Evolutionary conservation across 2,888 invertebrate genomes (phyloP).

Genomic region (Brachynemurus nebulosus): DNA sequence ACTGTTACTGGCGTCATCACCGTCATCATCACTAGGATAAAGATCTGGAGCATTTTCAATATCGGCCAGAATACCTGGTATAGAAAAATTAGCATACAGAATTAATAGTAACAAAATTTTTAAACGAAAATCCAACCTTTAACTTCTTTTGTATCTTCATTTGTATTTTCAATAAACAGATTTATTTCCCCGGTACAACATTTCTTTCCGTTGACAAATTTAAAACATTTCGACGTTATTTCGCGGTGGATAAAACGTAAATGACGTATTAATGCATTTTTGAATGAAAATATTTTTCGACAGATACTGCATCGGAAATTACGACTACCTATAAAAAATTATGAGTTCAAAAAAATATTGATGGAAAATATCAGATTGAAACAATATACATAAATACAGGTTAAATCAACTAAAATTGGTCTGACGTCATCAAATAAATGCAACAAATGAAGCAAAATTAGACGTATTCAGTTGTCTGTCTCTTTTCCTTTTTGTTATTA

Average conservation of each 20-base stretch:
- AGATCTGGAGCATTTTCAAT: neutral
- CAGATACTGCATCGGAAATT: slow-evolving; percentile 7
- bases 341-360: neutral
- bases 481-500: too few species aligned
- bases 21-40: too few species aligned
- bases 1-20: neutral
- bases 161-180: slow-evolving; percentile 4
- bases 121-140: slow-evolving; percentile 2
- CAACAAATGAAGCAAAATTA: too few species aligned
- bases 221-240: slow-evolving; percentile 5
- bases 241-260: slow-evolving; percentile 5
- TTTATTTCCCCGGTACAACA: slow-evolving; percentile 1
- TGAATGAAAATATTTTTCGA: slow-evolving; percentile 3
- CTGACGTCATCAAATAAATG: too few species aligned
- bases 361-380: neutral
- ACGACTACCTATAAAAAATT: neutral
- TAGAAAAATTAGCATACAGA: neutral
- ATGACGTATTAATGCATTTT: slow-evolving; percentile 9
- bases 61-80: neutral
- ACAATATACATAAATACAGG: too few species aligned
- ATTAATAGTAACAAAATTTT: too few species aligned
- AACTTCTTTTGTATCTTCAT: slow-evolving; percentile 1
- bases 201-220: slow-evolving; percentile 3
- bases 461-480: too few species aligned
- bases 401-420: too few species aligned